A percentile compares a stretch with the other conserved stretches of the same genome.
These are phyloP conservation scores for Aleiodes alternator DNA, from an alignment of 2,888 invertebrate species.

Conservation along the genomic window DNA sequence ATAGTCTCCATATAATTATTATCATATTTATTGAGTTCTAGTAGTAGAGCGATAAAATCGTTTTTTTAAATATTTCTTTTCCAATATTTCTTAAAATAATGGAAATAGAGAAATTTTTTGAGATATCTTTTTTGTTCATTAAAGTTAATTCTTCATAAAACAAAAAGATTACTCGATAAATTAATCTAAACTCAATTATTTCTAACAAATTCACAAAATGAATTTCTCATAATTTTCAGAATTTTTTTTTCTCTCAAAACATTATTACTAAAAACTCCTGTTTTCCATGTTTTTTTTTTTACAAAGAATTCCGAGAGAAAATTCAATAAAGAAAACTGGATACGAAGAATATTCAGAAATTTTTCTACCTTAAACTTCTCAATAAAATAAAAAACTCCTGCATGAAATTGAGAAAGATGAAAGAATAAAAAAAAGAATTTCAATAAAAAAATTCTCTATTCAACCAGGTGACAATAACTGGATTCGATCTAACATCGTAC, in stretches of 20 bases:
- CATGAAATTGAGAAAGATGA: neutral
- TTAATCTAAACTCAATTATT: too few species aligned
- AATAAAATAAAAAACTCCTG: neutral
- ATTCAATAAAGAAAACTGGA: too few species aligned
- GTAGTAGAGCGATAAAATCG: too few species aligned
- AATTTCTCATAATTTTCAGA: too few species aligned
- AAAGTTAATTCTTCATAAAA: too few species aligned
- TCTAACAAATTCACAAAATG: too few species aligned
- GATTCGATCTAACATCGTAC: slow-evolving; percentile 95
- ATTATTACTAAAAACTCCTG: too few species aligned
- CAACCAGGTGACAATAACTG: slow-evolving; percentile 85
- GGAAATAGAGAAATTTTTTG: too few species aligned
- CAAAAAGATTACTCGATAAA: too few species aligned
- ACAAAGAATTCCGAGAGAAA: neutral
- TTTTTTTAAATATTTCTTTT: neutral
- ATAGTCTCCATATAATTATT: neutral
- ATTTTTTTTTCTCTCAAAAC: too few species aligned
- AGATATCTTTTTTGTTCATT: too few species aligned
- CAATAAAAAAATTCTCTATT: slow-evolving; percentile 14
- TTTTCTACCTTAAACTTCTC: neutral
- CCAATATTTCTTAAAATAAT: too few species aligned
- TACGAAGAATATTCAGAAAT: neutral
- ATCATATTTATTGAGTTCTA: neutral
- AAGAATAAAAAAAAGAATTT: neutral
- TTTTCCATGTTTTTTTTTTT: neutral